Evolutionary conservation across 2,113 vertebrate genomes (phyloP).

Genomic region (Corythornis cristatus): DNA sequence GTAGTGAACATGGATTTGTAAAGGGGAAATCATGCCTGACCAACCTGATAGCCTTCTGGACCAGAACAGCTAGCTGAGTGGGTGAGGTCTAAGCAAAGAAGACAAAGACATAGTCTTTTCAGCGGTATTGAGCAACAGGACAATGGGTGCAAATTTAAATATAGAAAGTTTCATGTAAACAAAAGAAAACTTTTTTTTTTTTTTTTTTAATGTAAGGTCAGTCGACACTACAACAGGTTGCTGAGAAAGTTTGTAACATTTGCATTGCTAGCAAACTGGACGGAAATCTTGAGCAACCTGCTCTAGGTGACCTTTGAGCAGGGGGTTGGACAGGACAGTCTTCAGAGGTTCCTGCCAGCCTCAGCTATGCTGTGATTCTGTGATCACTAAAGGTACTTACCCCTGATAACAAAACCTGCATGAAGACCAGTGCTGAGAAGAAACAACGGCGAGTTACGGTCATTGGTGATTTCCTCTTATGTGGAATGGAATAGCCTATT

Average conservation of each 20-base stretch:
- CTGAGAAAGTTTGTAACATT: neutral
- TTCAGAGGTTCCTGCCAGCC: neutral
- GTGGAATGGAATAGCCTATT: neutral
- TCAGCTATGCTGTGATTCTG: neutral
- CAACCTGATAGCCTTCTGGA: neutral
- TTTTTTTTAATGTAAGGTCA: neutral
- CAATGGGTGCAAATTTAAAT: neutral
- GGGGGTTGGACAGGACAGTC: rapidly evolving
- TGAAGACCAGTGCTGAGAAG: neutral
- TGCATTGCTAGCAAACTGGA: neutral
- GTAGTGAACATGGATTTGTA: too few species aligned
- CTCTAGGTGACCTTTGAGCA: neutral
- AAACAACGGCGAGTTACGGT: neutral
- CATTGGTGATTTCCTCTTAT: neutral
- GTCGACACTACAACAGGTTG: neutral
- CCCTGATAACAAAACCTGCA: neutral
- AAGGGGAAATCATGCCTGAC: too few species aligned
- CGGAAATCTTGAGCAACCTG: neutral
- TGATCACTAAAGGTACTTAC: neutral
- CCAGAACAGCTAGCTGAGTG: neutral
- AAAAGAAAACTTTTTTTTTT: neutral
- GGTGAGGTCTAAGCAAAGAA: neutral
- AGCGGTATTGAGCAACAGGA: neutral
- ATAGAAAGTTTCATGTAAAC: neutral
- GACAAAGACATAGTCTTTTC: neutral